phyloP scores from a whole-genome alignment of 1,140 invertebrate genomes.

The Trinorchestia longiramus region DNA sequence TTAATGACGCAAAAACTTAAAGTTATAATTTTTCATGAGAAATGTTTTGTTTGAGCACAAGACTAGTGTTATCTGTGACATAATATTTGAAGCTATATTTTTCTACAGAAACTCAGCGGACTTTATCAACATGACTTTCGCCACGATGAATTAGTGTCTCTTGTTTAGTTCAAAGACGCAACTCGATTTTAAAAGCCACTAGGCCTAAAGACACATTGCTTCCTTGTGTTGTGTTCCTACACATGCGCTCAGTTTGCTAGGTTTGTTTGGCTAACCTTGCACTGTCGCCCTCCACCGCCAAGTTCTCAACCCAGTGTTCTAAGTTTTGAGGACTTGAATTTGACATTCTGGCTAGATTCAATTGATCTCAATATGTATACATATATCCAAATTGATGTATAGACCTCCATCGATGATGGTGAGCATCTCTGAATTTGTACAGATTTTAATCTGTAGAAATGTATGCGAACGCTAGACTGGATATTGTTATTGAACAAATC shows the following conservation, averaged over 20 bases:
- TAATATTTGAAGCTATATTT: neutral
- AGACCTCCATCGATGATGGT: neutral
- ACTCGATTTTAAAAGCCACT: neutral
- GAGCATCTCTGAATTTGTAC: conserved; percentile 7
- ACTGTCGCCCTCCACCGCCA: neutral
- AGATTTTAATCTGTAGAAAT: conserved; percentile 3
- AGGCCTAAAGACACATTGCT: neutral
- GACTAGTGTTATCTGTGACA: neutral
- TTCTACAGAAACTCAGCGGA: neutral
- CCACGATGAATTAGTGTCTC: neutral
- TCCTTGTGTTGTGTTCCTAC: neutral
- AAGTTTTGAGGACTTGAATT: neutral
- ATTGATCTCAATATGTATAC: neutral
- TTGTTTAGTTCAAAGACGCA: neutral
- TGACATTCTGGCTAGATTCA: neutral
- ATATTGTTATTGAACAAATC: neutral
- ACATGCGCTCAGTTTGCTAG: neutral
- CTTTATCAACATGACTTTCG: neutral
- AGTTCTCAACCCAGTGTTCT: neutral
- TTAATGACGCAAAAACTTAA: no score
- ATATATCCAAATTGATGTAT: neutral
- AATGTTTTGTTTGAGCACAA: neutral
- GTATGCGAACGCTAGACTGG: neutral
- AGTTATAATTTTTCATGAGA: no score
- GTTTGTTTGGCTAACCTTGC: neutral